Base-by-base conservation (phyloP, 2,113 vertebrate genomes). In the Vanacampus margaritifer region DNA sequence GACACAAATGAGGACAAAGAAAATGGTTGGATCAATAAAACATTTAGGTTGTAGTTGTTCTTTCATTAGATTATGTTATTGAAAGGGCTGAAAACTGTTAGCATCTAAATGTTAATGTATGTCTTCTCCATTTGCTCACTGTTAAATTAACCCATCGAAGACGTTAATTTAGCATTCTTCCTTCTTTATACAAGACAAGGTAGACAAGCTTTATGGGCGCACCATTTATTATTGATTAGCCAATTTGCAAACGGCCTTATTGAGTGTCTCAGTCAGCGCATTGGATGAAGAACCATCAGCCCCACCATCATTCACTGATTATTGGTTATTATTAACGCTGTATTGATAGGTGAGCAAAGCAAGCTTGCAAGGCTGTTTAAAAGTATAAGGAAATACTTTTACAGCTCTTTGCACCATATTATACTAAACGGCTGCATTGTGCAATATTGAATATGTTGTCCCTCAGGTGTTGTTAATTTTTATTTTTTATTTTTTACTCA, bases 141-240 rank as follows among this genome's bases (percentile, higher is more conserved):
- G 11, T 57, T 32, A 28, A 57, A 5, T 57, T 28, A 32, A 28
- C 28, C 28, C 6, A 7, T 2, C 8, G 6, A 58, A 32, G 56
- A 75, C 53, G 79, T 79, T 82, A 86, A 84, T 64, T 74, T 70
- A 57, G 68, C 68, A 41, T 59, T 65, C 68, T 75, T 60, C 73
- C 67, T 77, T 69, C 39, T 81, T 36, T 64, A 67, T n/a, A 65
- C 54, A 78, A 81, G 59, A 65, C 74, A n/a, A n/a, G n/a, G n/a
- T n/a, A n/a, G n/a, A n/a, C n/a, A n/a, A 62, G 76, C 79, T 81
- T 87, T 84, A 87, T 86, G 68, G 72, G 79, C 83, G 73, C 78
- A 36, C 57, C 85, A 90, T 90, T 54, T 58, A 91, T 89, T 88
- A 91, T 90, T 91, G 86, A 91, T 87, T 76, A 80, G 72, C 80